Percentiles rank a stretch among this genome's conserved stretches.
phyloP scores from a whole-genome alignment of 2,113 vertebrate species.

The Sula dactylatra region DNA sequence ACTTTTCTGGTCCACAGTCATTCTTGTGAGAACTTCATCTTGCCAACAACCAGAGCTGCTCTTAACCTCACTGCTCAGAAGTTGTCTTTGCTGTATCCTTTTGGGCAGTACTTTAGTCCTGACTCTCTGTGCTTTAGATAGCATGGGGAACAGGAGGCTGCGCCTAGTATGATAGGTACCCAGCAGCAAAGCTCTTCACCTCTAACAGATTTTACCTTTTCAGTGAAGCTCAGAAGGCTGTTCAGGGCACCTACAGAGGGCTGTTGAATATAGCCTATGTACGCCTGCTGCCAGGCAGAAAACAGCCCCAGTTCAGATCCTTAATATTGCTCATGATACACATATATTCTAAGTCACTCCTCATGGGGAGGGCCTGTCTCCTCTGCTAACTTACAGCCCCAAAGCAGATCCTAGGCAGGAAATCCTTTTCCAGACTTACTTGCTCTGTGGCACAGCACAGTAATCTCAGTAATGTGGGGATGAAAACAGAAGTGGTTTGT shows the following conservation, averaged over 20 bases:
- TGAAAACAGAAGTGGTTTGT: not conserved
- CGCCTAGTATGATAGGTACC: not conserved
- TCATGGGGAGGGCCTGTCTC: not conserved
- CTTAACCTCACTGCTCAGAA: not conserved
- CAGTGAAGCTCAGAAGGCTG: not conserved
- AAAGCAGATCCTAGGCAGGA: not conserved
- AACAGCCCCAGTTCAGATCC: not conserved
- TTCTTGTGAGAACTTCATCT: not conserved
- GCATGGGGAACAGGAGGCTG: not conserved
- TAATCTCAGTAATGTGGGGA: not conserved
- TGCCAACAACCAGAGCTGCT: not conserved
- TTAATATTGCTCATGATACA: not conserved
- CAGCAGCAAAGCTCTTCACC: not conserved
- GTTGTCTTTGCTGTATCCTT: not conserved
- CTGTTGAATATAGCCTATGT: fast-evolving
- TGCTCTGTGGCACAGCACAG: not conserved
- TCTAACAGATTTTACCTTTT: not conserved
- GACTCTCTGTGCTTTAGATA: not conserved
- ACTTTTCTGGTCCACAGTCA: not conserved
- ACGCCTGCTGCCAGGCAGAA: not conserved
- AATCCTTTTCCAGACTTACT: not conserved
- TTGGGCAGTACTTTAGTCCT: not conserved
- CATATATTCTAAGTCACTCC: not conserved
- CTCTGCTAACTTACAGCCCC: not conserved
- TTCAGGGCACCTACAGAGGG: not conserved